A percentile compares a stretch with the other conserved stretches of the same genome.
phyloP scores from a whole-genome alignment of 2,888 invertebrate species.

The Deilephila porcellus region DNA sequence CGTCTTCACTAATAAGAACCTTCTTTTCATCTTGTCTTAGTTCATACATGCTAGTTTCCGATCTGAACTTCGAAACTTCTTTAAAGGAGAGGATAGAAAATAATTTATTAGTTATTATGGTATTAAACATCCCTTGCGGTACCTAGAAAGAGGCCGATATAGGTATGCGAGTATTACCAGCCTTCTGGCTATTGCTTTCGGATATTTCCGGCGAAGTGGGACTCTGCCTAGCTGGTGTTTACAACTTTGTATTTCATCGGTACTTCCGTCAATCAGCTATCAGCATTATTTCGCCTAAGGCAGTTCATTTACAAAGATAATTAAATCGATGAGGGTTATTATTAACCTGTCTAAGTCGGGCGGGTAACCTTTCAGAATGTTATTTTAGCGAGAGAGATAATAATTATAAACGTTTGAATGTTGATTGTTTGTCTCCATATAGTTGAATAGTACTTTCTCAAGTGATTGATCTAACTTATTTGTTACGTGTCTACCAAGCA shows the following conservation, averaged over 20 bases:
- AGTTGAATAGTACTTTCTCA: not conserved
- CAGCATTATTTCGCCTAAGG: not conserved
- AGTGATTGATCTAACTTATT: constrained; percentile 8
- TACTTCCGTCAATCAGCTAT: not conserved
- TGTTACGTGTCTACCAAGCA: not conserved
- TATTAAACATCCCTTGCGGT: too few species aligned
- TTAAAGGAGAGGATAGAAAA: too few species aligned
- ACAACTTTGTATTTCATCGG: not conserved
- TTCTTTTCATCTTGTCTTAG: not conserved
- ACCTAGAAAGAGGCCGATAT: too few species aligned
- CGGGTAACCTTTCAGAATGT: not conserved
- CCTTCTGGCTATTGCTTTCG: too few species aligned
- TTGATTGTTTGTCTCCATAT: not conserved
- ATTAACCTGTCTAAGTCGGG: not conserved
- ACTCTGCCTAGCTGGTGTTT: too few species aligned
- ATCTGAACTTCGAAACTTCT: not conserved
- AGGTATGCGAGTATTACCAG: too few species aligned
- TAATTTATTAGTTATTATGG: too few species aligned
- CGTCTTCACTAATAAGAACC: not conserved
- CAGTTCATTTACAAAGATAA: too few species aligned
- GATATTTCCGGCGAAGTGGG: too few species aligned
- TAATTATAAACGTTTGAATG: constrained; percentile 1
- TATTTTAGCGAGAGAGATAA: not conserved
- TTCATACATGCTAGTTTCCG: not conserved
- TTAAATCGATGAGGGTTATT: not conserved